A percentile compares a stretch with the other conserved stretches of the same genome.
Evolutionary conservation across 2,797 vertebrate genomes (phyloP).

Genomic region (Lycodopsis pacificus): DNA sequence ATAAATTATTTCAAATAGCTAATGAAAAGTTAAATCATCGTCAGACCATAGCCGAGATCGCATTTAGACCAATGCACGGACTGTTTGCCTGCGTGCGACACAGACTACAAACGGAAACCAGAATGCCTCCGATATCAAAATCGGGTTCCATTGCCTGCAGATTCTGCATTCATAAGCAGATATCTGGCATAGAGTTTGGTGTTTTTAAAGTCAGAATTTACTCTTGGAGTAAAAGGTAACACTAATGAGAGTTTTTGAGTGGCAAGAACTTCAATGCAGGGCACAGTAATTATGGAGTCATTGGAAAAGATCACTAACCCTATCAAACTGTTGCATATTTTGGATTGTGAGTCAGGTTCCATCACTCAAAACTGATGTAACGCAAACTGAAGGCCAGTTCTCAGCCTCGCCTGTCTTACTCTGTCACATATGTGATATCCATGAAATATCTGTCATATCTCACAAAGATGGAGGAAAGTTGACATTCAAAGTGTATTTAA

Average conservation of each 20-base stretch:
- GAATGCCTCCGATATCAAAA: not conserved
- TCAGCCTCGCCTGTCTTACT: constrained; percentile 18
- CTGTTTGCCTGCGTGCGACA: not conserved
- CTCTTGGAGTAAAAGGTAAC: not conserved
- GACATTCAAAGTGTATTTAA: not conserved
- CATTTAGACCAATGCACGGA: not conserved
- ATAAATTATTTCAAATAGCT: no score
- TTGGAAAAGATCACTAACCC: not conserved
- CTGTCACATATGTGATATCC: constrained; percentile 10
- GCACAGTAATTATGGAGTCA: not conserved
- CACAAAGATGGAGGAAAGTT: constrained; percentile 6
- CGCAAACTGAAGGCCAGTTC: not conserved
- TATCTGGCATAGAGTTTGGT: not conserved
- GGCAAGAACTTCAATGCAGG: not conserved
- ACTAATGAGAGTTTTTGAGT: not conserved
- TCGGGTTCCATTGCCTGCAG: not conserved
- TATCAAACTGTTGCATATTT: not conserved
- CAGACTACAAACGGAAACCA: not conserved
- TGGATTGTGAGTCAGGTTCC: not conserved
- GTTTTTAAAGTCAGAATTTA: not conserved
- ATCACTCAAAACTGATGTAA: constrained; percentile 23
- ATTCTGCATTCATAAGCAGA: not conserved
- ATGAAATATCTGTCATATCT: constrained; percentile 25
- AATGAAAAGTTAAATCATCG: no score
- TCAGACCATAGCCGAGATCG: not conserved